These are phyloP conservation scores for Calliscelio sp. DNA, from an alignment of 2,888 invertebrate species.

Conservation along the genomic window DNA sequence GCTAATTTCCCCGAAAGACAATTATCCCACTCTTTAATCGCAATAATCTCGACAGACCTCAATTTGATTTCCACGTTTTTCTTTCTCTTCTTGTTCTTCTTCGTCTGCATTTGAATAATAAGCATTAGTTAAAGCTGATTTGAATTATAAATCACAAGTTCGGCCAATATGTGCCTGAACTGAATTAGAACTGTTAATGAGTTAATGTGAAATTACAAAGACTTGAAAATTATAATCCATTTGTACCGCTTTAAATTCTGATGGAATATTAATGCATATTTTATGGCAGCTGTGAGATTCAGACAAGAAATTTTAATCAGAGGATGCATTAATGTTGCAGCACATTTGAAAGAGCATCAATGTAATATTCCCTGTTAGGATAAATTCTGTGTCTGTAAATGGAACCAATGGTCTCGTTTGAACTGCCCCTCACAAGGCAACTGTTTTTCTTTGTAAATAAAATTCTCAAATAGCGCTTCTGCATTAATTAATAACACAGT, in stretches of 20 bases:
- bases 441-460: too few relatives aligned
- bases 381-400: too few relatives aligned
- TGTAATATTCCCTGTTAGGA: too few relatives aligned
- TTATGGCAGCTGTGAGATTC: slow-evolving; percentile 22
- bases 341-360: slow-evolving; percentile 16
- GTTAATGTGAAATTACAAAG: slow-evolving; percentile 32
- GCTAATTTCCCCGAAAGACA: slow-evolving; percentile 17
- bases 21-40: neutral
- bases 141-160: slow-evolving; percentile 11
- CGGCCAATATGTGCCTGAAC: slow-evolving; percentile 2
- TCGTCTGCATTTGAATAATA: too few relatives aligned
- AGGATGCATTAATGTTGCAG: slow-evolving; percentile 30
- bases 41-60: neutral
- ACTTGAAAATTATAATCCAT: slow-evolving; percentile 19
- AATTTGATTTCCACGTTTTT: slow-evolving; percentile 35
- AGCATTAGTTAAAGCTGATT: too few relatives aligned
- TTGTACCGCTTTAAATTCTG: slow-evolving; percentile 4
- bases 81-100: neutral
- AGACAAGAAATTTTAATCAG: slow-evolving; percentile 43
- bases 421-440: too few relatives aligned
- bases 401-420: too few relatives aligned
- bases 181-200: slow-evolving; percentile 21
- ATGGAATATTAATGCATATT: slow-evolving; percentile 33
- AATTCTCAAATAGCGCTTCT: too few relatives aligned
- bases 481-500: too few relatives aligned